A percentile compares a stretch with the other conserved stretches of the same genome.
These are phyloP conservation scores for Leucoraja erinaceus DNA, from an alignment of 2,113 vertebrate genomes.

Conservation along the genomic window DNA sequence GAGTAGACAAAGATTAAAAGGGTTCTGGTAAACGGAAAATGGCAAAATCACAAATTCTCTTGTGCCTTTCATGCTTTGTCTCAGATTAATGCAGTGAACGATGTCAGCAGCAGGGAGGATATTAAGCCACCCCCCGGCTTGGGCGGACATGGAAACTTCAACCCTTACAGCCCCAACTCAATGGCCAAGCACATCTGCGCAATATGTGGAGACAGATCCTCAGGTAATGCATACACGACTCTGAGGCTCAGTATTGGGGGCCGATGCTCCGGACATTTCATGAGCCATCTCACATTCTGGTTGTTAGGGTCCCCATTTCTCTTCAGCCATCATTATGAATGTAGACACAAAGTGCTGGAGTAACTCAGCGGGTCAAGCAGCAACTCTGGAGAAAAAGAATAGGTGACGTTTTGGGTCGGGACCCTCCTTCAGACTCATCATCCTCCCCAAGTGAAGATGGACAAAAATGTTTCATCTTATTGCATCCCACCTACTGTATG, in stretches of 20 bases:
- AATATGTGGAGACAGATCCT: constrained; percentile 92
- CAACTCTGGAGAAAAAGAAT: no score
- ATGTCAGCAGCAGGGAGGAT: constrained; percentile 76
- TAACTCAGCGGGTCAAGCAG: no score
- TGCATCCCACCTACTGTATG: no score
- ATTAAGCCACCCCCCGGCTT: constrained; percentile 81
- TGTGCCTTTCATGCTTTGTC: neutral
- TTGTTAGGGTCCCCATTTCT: no score
- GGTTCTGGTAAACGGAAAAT: neutral
- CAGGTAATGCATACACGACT: constrained; percentile 62
- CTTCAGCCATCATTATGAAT: no score
- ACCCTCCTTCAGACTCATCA: no score
- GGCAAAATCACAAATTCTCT: neutral
- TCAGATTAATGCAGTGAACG: constrained; percentile 80
- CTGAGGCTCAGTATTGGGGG: neutral
- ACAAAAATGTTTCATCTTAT: no score
- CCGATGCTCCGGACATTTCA: no score
- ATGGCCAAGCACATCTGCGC: constrained; percentile 93
- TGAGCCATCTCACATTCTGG: neutral
- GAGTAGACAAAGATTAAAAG: neutral
- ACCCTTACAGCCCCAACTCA: constrained; percentile 76
- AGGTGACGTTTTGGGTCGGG: no score
- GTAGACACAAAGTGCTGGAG: no score
- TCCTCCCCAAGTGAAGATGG: no score
- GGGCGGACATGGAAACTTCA: constrained; percentile 68